These are phyloP conservation scores for Halcyon chelicuti DNA, from an alignment of 2,797 vertebrate species.

Conservation along the genomic window DNA sequence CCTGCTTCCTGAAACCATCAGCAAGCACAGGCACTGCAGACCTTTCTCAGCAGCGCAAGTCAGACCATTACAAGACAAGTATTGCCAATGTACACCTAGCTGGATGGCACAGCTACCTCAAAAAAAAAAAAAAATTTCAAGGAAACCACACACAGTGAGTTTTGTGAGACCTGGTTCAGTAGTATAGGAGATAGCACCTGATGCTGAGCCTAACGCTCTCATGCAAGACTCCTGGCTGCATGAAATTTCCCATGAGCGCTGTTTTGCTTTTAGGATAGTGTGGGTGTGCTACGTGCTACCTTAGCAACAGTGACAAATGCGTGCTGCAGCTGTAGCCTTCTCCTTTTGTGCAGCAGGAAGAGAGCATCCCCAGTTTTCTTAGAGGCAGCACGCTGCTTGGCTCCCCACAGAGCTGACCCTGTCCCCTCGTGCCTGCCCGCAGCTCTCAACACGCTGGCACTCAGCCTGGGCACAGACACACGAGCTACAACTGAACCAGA, in stretches of 20 bases:
- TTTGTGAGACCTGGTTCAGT: not conserved
- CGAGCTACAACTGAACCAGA: not conserved
- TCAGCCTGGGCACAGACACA: not conserved
- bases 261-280: not conserved
- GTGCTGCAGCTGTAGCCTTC: conserved; percentile 34
- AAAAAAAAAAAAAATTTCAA: not conserved
- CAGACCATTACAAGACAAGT: not conserved
- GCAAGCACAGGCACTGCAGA: not conserved
- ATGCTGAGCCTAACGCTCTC: not conserved
- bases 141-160: not conserved
- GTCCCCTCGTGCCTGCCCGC: not conserved
- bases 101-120: not conserved
- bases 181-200: not conserved
- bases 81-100: not conserved
- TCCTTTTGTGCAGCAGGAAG: not conserved
- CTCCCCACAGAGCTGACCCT: not conserved
- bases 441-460: accelerated
- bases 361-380: not conserved
- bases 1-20: not conserved
- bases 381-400: not conserved
- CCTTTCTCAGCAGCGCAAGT: not conserved
- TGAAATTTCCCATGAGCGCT: not conserved
- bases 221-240: not conserved
- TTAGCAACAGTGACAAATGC: conserved; percentile 41
- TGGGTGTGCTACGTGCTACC: conserved; percentile 19